Percentiles rank a stretch among this genome's conserved stretches.
These are phyloP conservation scores for Phrynosoma blainvillii DNA, from an alignment of 2,113 vertebrate genomes.

Conservation along the genomic window DNA sequence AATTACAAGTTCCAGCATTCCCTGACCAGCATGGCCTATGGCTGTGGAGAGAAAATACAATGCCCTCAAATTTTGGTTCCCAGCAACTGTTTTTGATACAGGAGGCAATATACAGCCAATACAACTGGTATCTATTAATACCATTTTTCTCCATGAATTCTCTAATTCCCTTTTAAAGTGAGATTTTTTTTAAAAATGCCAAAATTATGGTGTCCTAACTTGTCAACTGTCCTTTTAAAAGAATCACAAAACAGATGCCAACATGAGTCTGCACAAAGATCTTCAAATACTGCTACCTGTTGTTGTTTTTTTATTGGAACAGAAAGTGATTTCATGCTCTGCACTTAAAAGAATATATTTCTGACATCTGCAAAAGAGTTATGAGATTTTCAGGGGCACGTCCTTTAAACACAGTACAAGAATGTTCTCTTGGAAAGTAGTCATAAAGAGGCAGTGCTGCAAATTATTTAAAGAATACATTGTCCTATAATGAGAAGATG, in stretches of 20 bases:
- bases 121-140: background rate
- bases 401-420: background rate
- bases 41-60: background rate
- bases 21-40: no score
- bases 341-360: background rate
- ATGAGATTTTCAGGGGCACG: background rate
- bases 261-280: background rate
- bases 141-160: background rate
- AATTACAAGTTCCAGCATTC: no score
- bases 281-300: background rate
- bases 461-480: background rate
- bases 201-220: background rate
- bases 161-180: background rate
- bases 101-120: background rate
- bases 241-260: background rate
- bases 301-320: background rate
- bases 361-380: background rate
- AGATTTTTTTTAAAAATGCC: background rate
- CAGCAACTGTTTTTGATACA: background rate
- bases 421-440: background rate
- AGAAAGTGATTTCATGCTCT: constrained; percentile 3
- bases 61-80: background rate
- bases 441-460: background rate
- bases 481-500: background rate
- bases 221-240: background rate